A percentile compares a stretch with the other conserved stretches of the same genome.
phyloP scores from a whole-genome alignment of 1,140 invertebrate genomes.

The Dreissena polymorpha region DNA sequence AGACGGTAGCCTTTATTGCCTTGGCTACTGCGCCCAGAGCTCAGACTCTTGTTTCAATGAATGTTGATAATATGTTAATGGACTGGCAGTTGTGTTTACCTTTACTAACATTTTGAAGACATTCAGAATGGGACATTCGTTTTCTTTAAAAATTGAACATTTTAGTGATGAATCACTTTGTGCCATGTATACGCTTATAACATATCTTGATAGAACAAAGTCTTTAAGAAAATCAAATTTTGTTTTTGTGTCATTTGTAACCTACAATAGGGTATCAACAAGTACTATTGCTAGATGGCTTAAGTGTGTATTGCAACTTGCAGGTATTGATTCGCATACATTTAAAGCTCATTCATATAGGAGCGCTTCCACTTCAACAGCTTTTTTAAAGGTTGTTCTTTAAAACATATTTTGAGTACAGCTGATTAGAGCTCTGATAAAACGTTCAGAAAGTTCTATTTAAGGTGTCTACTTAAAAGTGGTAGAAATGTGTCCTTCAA shows the following conservation, averaged over 20 bases:
- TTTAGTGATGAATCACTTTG: conserved; percentile 22
- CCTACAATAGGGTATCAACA: conserved; percentile 22
- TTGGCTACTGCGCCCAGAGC: conserved; percentile 19
- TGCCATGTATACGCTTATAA: conserved; percentile 31
- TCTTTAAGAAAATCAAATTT: background rate
- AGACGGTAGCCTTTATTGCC: conserved; percentile 3
- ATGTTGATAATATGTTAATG: conserved; percentile 9
- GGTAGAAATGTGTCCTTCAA: background rate
- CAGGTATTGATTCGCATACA: conserved; percentile 16
- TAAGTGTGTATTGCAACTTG: background rate
- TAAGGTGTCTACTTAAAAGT: background rate
- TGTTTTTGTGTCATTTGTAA: conserved; percentile 34
- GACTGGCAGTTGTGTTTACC: conserved; percentile 10
- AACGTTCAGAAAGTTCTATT: conserved; percentile 31
- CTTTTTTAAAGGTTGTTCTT: conserved; percentile 34
- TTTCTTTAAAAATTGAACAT: conserved; percentile 30
- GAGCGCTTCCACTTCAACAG: conserved; percentile 9
- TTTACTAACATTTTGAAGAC: conserved; percentile 29
- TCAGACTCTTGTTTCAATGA: conserved; percentile 27
- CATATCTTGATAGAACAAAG: conserved; percentile 20
- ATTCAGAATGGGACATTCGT: conserved; percentile 6
- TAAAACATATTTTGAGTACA: conserved; percentile 26
- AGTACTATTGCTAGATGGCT: conserved; percentile 45
- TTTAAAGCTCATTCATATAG: conserved; percentile 41
- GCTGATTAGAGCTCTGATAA: conserved; percentile 40